Base-by-base conservation (phyloP, 1,140 invertebrate species). In the Amphibalanus amphitrite region DNA sequence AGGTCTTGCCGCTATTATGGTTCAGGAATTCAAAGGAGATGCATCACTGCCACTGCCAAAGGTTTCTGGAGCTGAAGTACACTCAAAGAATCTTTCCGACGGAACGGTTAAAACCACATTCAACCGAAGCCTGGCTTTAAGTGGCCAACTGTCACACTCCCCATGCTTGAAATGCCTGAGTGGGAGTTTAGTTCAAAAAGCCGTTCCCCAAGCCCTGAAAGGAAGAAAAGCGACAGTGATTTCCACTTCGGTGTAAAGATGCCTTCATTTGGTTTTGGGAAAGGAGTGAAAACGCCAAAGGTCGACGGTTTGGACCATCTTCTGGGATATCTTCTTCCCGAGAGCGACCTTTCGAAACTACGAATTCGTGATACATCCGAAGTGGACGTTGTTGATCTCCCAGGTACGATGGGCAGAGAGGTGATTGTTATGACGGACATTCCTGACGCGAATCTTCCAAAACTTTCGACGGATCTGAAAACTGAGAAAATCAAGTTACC, bases 211-310 rank as follows among this genome's bases (percentile, higher is more conserved):
- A 59, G 47, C 17, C 47, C 47, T 1, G 47, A 59, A 23, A 59
- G 47, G 47, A 28, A 59, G 17, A 59, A 59, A 20, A 23, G 47
- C 20, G 47, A 59, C 17, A 59, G 20, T 20, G 47, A 59, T 20
- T 59, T 59, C 47, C 47, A 59, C 47, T 67, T 67, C 23, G 65
- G 65, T 13, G n/a, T 67, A 3, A 67, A 67, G 23, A 67, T 67
- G 28, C 65, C 65, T 8, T 67, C 65, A 25, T 67, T 67, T 67
- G n/a, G 26, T 6, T 67, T 67, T 17, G 65, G 65, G 10, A 67
- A 67, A 28, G 65, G 65, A 67, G 65, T 28, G 28, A 67, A 67
- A 25, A 28, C 65, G n/a, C 65, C 65, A 25, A 67, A 67, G n/a
- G 6, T 67, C 17, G 65, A 67, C 28, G 65, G 65, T 10, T 20